Evolutionary conservation across 1,140 invertebrate genomes (phyloP).

Genomic region (Meloidogyne chitwoodi): DNA sequence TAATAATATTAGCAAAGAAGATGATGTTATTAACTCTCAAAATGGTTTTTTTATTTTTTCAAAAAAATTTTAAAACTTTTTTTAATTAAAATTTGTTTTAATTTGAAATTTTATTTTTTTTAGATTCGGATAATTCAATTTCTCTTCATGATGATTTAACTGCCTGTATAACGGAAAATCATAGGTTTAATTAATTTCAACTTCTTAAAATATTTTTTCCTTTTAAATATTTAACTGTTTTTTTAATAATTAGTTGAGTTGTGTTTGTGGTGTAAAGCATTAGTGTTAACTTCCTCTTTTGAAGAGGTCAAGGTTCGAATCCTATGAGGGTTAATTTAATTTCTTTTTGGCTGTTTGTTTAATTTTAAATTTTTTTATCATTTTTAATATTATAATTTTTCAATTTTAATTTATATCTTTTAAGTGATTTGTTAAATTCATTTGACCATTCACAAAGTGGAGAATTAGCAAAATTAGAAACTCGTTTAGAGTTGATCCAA

Average conservation of each 20-base stretch:
- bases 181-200: background rate
- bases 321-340: too few relatives aligned
- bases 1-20: background rate
- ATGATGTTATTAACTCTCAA: background rate
- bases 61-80: background rate
- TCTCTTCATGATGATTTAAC: background rate
- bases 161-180: background rate
- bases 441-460: background rate
- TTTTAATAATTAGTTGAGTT: too few relatives aligned
- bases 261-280: too few relatives aligned
- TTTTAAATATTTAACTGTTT: too few relatives aligned
- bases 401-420: background rate
- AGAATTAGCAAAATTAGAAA: slow-evolving; percentile 4
- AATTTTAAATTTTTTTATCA: too few relatives aligned
- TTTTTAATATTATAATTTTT: background rate
- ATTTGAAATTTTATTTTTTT: too few relatives aligned
- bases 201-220: too few relatives aligned
- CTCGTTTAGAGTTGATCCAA: slow-evolving; percentile 1
- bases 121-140: background rate
- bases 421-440: background rate
- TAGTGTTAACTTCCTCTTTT: too few relatives aligned
- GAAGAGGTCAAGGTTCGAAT: too few relatives aligned
- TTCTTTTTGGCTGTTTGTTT: too few relatives aligned
- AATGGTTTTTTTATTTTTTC: background rate
- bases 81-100: too few relatives aligned